Base-by-base conservation (phyloP, 2,888 invertebrate genomes). In the Drosophila prostipennis region DNA sequence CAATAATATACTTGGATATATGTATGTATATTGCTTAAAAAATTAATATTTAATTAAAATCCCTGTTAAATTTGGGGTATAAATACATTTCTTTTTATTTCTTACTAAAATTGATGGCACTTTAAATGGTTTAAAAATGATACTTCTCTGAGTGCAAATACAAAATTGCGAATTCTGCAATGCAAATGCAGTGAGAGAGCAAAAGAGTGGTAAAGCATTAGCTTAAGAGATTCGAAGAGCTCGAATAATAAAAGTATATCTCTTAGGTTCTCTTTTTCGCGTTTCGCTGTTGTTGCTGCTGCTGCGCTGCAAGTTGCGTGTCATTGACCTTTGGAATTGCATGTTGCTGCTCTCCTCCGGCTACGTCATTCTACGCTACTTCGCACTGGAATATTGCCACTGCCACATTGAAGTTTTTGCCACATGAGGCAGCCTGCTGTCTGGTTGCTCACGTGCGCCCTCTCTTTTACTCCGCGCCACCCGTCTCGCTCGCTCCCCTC, bases 241-340 rank as follows among this genome's bases (percentile, higher is more conserved):
- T 32, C 39, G 29, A 16, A 16, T 7, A 54, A 51, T n/a, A 68
- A 56, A 72, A 13, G 34, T 29, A 36, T 34, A 34, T 70, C 75
- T 71, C 73, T 69, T 76, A 49, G 29, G 64, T 67, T 59, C 74
- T 61, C 57, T 46, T 60, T 36, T 48, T 39, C 37, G 43, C 51
- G 42, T 43, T 54, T 11, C 60, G 58, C 37, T 63, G 72, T 34
- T 63, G 75, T 52, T 64, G 55, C 19, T 69, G 34, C 34, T 71
- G 72, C 49, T 75, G 53, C 23, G 81, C 68, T 78, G 81, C 78
- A 76, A 58, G 78, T 68, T 72, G 80, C 67, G 81, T 79, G 89
- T 78, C 82, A 83, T 86, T 89, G 89, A 86, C 88, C 86, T 84
- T 86, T 88, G 87, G 77, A 86, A 88, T 89, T 89, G 81, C 87